These are phyloP conservation scores for Promerops cafer DNA, from an alignment of 2,113 vertebrate species.

Conservation along the genomic window DNA sequence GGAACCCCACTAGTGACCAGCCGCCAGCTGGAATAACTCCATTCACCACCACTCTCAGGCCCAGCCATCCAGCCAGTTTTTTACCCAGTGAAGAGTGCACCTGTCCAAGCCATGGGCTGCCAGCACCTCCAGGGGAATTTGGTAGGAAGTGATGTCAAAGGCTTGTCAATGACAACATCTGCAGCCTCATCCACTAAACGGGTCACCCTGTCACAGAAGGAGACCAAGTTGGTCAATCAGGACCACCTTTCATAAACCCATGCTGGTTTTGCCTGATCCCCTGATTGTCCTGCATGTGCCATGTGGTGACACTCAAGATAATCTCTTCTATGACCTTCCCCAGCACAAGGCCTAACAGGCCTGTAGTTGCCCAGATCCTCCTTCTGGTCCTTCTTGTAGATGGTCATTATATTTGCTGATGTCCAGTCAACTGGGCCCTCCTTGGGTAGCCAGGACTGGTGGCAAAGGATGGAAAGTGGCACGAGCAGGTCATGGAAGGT, in stretches of 20 bases:
- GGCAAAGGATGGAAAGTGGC: neutral
- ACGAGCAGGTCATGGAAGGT: neutral
- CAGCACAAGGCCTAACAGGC: neutral
- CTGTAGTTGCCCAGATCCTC: neutral
- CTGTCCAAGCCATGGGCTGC: neutral
- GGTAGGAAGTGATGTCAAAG: neutral
- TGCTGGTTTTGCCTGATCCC: neutral
- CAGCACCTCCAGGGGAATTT: neutral
- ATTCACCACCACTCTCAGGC: neutral
- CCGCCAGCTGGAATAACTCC: neutral
- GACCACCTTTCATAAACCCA: neutral
- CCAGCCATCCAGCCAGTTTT: accelerated
- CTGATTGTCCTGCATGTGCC: neutral
- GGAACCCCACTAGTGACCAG: neutral
- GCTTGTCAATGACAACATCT: neutral
- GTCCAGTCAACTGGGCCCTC: neutral
- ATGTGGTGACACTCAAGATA: neutral
- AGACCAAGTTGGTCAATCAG: neutral
- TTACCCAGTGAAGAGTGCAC: neutral
- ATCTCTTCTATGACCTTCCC: neutral
- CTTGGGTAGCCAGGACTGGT: neutral
- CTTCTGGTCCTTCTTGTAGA: neutral
- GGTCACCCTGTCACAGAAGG: neutral
- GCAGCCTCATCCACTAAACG: accelerated
- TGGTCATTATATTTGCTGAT: neutral